Base-by-base conservation (phyloP, 2,113 vertebrate species). In the Delphinus delphis region DNA sequence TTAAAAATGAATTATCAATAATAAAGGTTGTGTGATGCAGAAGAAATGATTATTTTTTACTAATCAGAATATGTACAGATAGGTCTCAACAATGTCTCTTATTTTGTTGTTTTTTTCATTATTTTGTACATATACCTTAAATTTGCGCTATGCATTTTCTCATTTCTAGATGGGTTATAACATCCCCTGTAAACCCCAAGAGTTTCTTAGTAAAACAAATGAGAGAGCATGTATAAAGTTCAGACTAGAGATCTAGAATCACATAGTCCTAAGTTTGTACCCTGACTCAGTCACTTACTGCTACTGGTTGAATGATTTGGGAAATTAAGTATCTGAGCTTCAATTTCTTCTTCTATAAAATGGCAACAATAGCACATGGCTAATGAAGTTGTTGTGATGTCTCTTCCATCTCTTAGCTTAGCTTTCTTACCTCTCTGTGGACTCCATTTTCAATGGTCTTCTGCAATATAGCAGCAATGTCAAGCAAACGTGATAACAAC, bases 401-500 rank as follows among this genome's bases (percentile, higher is more conserved):
- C 28, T 86, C 25, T 90, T 73, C 31, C 13, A 25, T 20, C 21
- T 90, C 47, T 23, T 10, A 63, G 25, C 18, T 47, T 73, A 63
- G 25, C 18, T 47, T 73, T 80, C 13, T 73, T 58, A 58, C 31
- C 9, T 55, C 18, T 85, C 31, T 2, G 0, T 17, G 85, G 25
- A 44, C 13, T 86, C 73, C 17, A 31, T 55, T 86, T 6, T 67
- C 12, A 92, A 18, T 33, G 63, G 1, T 87, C 12, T 44, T 76
- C 15, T n/a, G 2, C 7, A 50, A 25, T 12, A 26, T 8, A 41
- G 10, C 21, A 9, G 14, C 63, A 6, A n/a, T 55, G 7, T 1
- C 6, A 0, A 31, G 20, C 2, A 11, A 36, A 55, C 11, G 33
- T 23, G 6, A 0, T 8, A 55, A 50, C 33, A 20, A 1, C 20